phyloP scores from a whole-genome alignment of 2,888 invertebrate species.

The Lottia gigantea region DNA sequence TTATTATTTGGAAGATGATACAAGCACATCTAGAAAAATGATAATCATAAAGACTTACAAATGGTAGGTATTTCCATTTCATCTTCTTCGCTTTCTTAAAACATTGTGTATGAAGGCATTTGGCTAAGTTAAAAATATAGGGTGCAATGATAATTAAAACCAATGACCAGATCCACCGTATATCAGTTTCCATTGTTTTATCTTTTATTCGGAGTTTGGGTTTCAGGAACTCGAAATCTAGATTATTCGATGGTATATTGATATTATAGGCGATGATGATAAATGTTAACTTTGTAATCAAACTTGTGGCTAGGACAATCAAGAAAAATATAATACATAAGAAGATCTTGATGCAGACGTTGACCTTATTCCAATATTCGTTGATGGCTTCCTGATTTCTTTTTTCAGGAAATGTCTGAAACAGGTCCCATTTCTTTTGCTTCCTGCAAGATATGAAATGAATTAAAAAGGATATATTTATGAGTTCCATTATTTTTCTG shows the following conservation, averaged over 20 bases:
- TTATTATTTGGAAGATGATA: too few relatives aligned
- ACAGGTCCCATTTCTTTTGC: slow-evolving; percentile 13
- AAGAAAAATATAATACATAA: slow-evolving; percentile 14
- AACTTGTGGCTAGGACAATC: slow-evolving; percentile 6
- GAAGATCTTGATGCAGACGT: neutral
- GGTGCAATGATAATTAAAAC: slow-evolving; percentile 6
- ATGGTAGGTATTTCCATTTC: neutral
- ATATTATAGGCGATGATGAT: slow-evolving; percentile 15
- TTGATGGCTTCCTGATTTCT: neutral
- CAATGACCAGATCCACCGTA: slow-evolving; percentile 15
- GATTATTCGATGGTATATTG: neutral
- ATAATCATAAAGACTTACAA: neutral
- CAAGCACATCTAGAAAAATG: too few relatives aligned
- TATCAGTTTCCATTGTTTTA: neutral
- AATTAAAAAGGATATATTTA: too few relatives aligned
- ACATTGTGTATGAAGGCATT: neutral
- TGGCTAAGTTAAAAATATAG: slow-evolving; percentile 14
- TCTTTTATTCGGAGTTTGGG: neutral
- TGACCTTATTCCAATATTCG: slow-evolving; percentile 15
- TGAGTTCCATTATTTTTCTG: too few relatives aligned
- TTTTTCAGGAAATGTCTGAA: neutral
- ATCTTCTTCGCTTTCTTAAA: neutral
- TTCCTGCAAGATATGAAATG: neutral
- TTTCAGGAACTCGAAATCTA: neutral
- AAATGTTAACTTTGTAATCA: slow-evolving; percentile 10